These are phyloP conservation scores for Psophia crepitans DNA, from an alignment of 2,113 vertebrate species.

Conservation along the genomic window DNA sequence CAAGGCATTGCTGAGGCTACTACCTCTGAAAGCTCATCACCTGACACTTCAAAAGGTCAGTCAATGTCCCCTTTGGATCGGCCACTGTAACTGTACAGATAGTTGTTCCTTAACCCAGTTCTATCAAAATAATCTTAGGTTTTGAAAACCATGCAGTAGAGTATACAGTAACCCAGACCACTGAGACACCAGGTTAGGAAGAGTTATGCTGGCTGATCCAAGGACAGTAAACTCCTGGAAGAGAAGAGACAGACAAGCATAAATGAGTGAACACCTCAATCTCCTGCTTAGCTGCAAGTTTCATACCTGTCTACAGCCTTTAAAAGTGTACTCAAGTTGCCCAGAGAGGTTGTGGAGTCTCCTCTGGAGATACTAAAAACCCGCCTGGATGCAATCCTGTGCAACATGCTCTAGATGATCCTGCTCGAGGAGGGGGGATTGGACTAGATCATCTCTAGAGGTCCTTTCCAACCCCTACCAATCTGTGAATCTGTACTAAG, in stretches of 20 bases:
- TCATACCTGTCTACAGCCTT: background rate
- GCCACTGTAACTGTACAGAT: accelerated
- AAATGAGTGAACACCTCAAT: background rate
- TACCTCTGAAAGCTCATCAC: background rate
- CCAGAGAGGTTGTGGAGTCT: too few species aligned
- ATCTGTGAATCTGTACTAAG: too few species aligned
- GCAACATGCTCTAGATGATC: too few species aligned
- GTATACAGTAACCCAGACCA: background rate
- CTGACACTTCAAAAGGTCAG: background rate
- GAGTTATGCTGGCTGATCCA: background rate
- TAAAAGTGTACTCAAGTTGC: too few species aligned
- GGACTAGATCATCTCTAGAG: too few species aligned
- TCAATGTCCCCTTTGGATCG: background rate
- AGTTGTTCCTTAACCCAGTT: accelerated
- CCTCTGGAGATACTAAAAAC: too few species aligned
- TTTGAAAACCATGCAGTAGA: background rate
- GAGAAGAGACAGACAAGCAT: background rate
- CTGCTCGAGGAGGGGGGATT: too few species aligned
- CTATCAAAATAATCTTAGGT: background rate
- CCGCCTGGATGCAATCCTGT: too few species aligned
- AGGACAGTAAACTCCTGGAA: background rate
- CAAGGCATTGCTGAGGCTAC: background rate
- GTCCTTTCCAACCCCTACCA: too few species aligned
- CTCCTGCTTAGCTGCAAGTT: background rate
- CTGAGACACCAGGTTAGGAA: background rate